Conservation (phyloP, 2,113 vertebrate genomes). For the Aegithalos caudatus region DNA sequence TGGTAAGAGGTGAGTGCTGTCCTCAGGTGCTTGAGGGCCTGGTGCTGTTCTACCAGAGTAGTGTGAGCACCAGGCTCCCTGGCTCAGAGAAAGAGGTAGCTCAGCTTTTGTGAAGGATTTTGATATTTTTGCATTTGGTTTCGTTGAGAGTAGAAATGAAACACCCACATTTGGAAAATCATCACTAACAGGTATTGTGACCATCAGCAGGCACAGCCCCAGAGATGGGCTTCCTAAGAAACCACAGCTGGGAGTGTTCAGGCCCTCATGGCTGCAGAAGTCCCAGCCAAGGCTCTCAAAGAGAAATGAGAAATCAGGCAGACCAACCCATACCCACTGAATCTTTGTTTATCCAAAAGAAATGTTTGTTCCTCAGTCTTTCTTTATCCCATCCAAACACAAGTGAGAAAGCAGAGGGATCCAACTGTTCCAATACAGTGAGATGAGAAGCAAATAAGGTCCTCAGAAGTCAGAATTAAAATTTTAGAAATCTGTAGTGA, state of each 20-base stretch:
- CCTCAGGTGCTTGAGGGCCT: neutral
- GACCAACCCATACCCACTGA: neutral
- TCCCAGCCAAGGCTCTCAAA: neutral
- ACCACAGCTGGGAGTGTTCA: neutral
- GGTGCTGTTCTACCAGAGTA: neutral
- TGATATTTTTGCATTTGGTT: neutral
- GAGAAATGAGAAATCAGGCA: neutral
- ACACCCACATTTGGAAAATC: neutral
- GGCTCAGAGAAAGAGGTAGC: neutral
- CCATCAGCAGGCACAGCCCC: neutral
- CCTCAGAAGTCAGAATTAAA: neutral
- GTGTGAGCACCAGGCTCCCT: neutral
- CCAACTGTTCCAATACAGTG: neutral
- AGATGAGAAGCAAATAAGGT: neutral
- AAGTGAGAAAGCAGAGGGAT: neutral
- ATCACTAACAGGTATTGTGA: neutral
- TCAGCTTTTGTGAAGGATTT: neutral
- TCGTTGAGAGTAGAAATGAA: neutral
- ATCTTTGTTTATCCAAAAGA: neutral
- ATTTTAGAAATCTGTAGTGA: neutral
- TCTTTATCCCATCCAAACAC: neutral
- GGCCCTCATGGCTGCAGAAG: neutral
- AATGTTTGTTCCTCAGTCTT: neutral
- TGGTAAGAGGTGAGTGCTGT: neutral
- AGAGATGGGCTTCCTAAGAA: neutral